Base-by-base conservation (phyloP, 2,113 vertebrate species). In the Ciconia stormi region DNA sequence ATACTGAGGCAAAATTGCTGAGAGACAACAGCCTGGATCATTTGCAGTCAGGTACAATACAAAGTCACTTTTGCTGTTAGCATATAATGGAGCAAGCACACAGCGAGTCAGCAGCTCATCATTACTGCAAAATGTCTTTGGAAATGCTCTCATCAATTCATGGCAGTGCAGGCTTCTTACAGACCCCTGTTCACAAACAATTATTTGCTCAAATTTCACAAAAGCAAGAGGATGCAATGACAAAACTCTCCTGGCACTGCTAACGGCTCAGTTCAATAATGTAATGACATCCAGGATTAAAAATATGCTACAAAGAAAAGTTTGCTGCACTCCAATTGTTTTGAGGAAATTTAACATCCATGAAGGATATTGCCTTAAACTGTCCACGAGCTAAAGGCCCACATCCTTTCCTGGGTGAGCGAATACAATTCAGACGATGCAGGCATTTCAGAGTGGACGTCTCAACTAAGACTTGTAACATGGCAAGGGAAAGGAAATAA, bases 141-240 rank as follows among this genome's bases (percentile, higher is more conserved):
- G 96, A 96, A 97, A 93, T 14, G 94, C 78, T 96, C 86, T 86
- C 82, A 95, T 93, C 50, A 73, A 93, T 94, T 96, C 89, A 59
- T 11, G 82, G 97, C 90, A 96, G 95, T 2, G 2, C 82, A 85
- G 93, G 84, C 89, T 93, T 97, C 95, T 97, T 89, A 97, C 82
- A 97, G 95, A 85, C 93, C 89, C 93, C 87, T 90, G 90, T 89
- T 97, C 93, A 87, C 0, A 56, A 97, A 96, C 96, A 97, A 96
- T 97, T 97, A 97, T 97, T 98, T 95, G 94, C 97, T 97, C 91
- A 94, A 96, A 96, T 98, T 97, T 97, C 97, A 96, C 71, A 63
- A 96, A 97, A 96, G 94, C 91, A 80, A 89, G 89, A 97, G 86
- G 93, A 97, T 92, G 92, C 93, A 91, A 91, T 32, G 89, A 97